Percentiles rank a stretch among this genome's conserved stretches.
phyloP scores from a whole-genome alignment of 1,140 invertebrate species.

The Conus betulinus region DNA sequence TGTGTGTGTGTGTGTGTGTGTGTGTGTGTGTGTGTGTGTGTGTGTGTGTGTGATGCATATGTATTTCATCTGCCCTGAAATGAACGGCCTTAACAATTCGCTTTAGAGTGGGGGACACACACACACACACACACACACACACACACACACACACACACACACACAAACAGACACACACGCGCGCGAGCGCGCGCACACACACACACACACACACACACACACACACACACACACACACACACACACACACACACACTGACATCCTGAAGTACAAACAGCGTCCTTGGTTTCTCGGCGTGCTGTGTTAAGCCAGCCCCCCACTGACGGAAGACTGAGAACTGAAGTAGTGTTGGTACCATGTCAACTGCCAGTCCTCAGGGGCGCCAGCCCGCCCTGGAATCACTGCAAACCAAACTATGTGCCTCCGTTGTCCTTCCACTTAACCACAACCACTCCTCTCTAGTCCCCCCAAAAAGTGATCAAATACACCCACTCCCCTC shows the following conservation, averaged over 20 bases:
- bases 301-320: background rate
- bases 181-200: too few relatives aligned
- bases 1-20: too few relatives aligned
- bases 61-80: too few relatives aligned
- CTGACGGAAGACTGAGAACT: background rate
- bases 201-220: conserved; percentile 1
- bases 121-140: too few relatives aligned
- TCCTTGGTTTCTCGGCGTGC: too few relatives aligned
- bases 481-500: background rate
- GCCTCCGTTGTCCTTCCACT: background rate
- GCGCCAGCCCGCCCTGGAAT: background rate
- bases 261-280: background rate
- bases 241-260: conserved; percentile 3
- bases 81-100: too few relatives aligned
- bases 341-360: background rate
- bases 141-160: too few relatives aligned
- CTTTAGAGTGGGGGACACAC: too few relatives aligned
- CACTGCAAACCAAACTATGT: background rate
- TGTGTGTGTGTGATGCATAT: too few relatives aligned
- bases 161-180: too few relatives aligned
- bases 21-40: too few relatives aligned
- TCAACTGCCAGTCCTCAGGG: background rate
- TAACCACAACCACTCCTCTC: background rate
- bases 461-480: background rate
- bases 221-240: conserved; percentile 20